A percentile compares a stretch with the other conserved stretches of the same genome.
phyloP scores from a whole-genome alignment of 2,888 invertebrate genomes.

The Serrognathus titanus region DNA sequence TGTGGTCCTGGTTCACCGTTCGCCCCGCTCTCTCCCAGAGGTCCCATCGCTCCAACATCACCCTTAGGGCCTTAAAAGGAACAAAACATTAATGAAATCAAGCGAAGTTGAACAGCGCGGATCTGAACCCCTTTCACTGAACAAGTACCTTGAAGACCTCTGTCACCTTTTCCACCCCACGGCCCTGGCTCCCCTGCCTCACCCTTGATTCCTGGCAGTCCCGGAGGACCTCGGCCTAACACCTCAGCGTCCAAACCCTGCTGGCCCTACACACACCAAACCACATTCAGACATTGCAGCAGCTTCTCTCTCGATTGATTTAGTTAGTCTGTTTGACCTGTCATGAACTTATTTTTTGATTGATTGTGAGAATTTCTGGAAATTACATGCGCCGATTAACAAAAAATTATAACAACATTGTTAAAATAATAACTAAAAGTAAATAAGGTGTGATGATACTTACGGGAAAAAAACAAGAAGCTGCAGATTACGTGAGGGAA shows the following conservation, averaged over 20 bases:
- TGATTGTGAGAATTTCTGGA: not conserved
- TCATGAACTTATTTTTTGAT: not conserved
- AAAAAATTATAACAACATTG: constrained; percentile 4
- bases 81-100: not conserved
- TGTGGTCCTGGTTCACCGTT: constrained; percentile 80
- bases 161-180: constrained; percentile 50
- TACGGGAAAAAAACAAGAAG: constrained; percentile 26
- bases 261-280: constrained; percentile 51
- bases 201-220: constrained; percentile 60
- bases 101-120: not conserved
- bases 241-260: constrained; percentile 57
- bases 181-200: constrained; percentile 55
- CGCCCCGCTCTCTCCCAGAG: constrained; percentile 69
- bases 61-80: constrained; percentile 65
- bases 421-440: constrained; percentile 9
- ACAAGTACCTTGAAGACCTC: constrained; percentile 51
- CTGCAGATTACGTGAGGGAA: constrained; percentile 14
- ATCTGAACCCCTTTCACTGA: constrained; percentile 1
- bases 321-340: not conserved
- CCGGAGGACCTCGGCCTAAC: constrained; percentile 62
- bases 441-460: constrained; percentile 16
- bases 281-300: constrained; percentile 37
- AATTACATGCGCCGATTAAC: too few relatives aligned
- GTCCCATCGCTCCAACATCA: constrained; percentile 71
- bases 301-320: constrained; percentile 4